phyloP scores from a whole-genome alignment of 2,113 vertebrate species.

The Arvicanthis niloticus region DNA sequence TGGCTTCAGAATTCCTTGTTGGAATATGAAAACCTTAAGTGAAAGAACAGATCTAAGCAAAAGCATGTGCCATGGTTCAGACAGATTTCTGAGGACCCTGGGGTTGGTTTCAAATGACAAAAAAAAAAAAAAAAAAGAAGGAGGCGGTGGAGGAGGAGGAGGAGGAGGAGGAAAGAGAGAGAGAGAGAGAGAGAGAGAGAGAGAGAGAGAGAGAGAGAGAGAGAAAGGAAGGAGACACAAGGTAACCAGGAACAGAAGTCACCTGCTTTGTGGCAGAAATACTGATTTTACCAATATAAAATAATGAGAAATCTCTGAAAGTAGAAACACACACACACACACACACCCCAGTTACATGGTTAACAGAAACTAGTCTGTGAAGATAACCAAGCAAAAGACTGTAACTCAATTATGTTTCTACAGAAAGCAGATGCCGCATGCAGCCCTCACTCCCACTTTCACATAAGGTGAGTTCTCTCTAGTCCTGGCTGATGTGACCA shows the following conservation, averaged over 20 bases:
- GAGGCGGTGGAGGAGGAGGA: too few species aligned
- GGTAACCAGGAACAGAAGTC: neutral
- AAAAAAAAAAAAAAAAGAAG: neutral
- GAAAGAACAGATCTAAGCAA: constrained; percentile 46
- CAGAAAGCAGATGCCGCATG: constrained; percentile 32
- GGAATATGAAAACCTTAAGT: constrained; percentile 39
- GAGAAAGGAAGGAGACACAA: neutral
- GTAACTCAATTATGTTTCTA: constrained; percentile 32
- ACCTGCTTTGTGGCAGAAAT: constrained; percentile 22
- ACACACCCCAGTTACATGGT: neutral
- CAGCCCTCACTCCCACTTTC: neutral
- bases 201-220: neutral
- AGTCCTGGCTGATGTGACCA: neutral
- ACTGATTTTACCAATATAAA: constrained; percentile 47
- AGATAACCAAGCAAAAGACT: constrained; percentile 24
- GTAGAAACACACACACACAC: neutral
- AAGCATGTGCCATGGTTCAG: neutral
- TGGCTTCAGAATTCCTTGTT: constrained; percentile 57
- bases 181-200: neutral
- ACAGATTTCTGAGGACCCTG: neutral
- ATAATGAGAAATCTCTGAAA: constrained; percentile 7
- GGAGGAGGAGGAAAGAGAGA: neutral
- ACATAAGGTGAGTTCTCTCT: neutral
- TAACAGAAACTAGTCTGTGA: constrained; percentile 19
- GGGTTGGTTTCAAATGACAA: neutral